Evolutionary conservation across 1,140 invertebrate genomes (phyloP).

Genomic region (Orius insidiosus): DNA sequence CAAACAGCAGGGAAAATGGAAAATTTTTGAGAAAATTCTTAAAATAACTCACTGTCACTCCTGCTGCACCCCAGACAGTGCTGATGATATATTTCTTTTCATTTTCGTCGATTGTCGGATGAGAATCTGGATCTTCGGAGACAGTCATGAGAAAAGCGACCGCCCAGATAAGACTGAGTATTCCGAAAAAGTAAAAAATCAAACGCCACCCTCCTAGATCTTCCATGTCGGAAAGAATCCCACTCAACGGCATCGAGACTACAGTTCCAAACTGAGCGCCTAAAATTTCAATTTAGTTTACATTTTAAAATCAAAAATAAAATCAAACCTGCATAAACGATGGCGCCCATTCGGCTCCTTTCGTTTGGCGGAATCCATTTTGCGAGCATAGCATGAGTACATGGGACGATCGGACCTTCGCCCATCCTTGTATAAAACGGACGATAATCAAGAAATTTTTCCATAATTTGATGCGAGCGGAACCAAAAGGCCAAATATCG

Average conservation of each 20-base stretch:
- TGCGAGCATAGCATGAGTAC: constrained; percentile 65
- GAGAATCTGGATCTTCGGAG: constrained; percentile 62
- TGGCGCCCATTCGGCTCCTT: constrained; percentile 70
- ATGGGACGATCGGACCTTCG: constrained; percentile 77
- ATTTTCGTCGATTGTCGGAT: constrained; percentile 59
- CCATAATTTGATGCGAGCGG: constrained; percentile 43
- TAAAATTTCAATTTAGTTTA: constrained; percentile 25
- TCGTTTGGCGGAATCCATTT: constrained; percentile 82
- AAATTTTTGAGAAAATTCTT: too few relatives aligned
- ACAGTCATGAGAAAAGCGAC: constrained; percentile 61
- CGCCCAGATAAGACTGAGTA: constrained; percentile 69
- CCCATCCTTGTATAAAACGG: constrained; percentile 77
- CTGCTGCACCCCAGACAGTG: constrained; percentile 53
- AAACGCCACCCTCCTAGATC: constrained; percentile 69
- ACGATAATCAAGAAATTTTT: constrained; percentile 44
- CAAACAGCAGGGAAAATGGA: too few relatives aligned
- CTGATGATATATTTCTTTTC: constrained; percentile 78
- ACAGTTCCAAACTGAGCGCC: constrained; percentile 77
- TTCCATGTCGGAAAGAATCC: constrained; percentile 42
- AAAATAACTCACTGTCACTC: too few relatives aligned
- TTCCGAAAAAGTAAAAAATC: constrained; percentile 75
- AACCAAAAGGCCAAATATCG: constrained; percentile 61
- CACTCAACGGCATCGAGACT: constrained; percentile 68
- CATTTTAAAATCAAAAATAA: not conserved
- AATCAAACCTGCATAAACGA: constrained; percentile 60